These are phyloP conservation scores for Aspidiotus destructor DNA, from an alignment of 2,888 invertebrate genomes.

Conservation along the genomic window DNA sequence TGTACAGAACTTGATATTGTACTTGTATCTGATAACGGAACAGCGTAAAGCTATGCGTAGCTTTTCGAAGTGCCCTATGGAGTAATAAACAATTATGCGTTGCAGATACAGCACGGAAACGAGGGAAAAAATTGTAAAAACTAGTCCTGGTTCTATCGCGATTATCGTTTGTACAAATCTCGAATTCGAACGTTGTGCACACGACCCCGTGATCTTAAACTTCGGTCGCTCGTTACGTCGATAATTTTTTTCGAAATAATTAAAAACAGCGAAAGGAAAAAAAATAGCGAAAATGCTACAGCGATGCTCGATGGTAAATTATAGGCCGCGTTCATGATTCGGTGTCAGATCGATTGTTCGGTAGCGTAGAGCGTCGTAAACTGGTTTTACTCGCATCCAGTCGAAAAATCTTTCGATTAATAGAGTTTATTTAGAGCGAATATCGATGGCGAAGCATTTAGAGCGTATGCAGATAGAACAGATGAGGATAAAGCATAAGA, in stretches of 20 bases:
- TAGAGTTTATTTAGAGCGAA: constrained; percentile 6
- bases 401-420: constrained; percentile 5
- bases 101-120: background rate
- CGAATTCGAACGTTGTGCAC: background rate
- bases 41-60: background rate
- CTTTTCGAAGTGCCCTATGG: background rate
- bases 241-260: too few species aligned
- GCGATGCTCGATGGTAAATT: constrained; percentile 17
- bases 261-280: too few species aligned
- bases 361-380: constrained; percentile 5
- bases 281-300: background rate
- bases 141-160: background rate
- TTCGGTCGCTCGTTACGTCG: too few species aligned
- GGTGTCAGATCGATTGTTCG: constrained; percentile 1
- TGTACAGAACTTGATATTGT: constrained; percentile 1
- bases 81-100: constrained; percentile 2
- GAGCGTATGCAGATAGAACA: background rate
- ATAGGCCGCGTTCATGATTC: background rate
- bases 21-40: background rate
- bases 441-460: constrained; percentile 3
- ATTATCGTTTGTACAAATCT: background rate
- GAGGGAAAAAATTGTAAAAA: background rate
- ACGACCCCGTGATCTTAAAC: too few species aligned
- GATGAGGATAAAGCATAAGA: background rate
- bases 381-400: constrained; percentile 6